Evolutionary conservation across 2,888 invertebrate genomes (phyloP).

Genomic region (Glaucopsyche alexis): DNA sequence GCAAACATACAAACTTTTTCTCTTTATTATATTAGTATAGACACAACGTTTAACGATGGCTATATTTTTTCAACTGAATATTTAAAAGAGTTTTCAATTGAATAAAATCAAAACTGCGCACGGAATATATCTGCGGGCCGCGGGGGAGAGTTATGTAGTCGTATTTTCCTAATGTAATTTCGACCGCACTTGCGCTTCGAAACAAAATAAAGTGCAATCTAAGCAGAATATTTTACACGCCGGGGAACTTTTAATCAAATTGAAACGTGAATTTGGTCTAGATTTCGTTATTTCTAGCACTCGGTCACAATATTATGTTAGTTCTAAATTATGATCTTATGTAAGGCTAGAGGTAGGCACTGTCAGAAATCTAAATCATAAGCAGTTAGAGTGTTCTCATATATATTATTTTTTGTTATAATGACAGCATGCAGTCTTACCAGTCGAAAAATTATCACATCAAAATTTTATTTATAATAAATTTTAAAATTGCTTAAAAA

Average conservation of each 20-base stretch:
- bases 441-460: no score
- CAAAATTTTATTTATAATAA: no score
- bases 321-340: no score
- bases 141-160: conserved; percentile 35
- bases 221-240: conserved; percentile 19
- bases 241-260: conserved; percentile 11
- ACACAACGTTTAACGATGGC: conserved; percentile 9
- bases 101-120: conserved; percentile 23
- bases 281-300: conserved; percentile 10
- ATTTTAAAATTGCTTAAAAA: no score
- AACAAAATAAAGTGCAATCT: conserved; percentile 37
- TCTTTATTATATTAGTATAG: no score
- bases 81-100: conserved; percentile 25
- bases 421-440: no score
- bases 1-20: no score
- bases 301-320: neutral
- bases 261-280: conserved; percentile 10
- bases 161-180: conserved; percentile 41
- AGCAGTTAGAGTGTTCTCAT: no score
- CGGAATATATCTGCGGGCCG: conserved; percentile 25
- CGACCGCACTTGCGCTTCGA: conserved; percentile 32
- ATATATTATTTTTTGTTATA: no score
- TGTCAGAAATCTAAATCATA: no score
- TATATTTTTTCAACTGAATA: conserved; percentile 8
- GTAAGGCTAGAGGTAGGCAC: no score